These are phyloP conservation scores for Leguminivora glycinivorella DNA, from an alignment of 1,140 invertebrate species.

Conservation along the genomic window DNA sequence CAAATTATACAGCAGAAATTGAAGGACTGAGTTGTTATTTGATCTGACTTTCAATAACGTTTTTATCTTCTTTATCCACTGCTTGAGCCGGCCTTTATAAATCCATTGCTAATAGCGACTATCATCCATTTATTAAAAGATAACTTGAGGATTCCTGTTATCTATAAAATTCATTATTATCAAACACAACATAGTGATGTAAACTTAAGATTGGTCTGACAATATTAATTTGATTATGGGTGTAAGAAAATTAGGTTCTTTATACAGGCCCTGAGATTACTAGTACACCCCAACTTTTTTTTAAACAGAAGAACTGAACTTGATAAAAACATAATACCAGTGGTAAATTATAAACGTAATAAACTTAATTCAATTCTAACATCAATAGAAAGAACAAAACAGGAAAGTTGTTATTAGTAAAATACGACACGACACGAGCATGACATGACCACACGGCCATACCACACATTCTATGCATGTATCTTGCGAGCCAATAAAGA, in stretches of 20 bases:
- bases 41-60: no score
- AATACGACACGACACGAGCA: no score
- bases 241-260: no score
- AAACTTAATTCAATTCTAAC: neutral
- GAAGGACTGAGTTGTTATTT: no score
- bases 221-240: no score
- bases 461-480: neutral
- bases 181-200: no score
- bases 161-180: no score
- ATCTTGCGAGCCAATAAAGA: neutral
- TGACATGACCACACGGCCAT: neutral
- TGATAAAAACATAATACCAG: neutral
- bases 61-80: neutral
- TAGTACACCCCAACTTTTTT: no score
- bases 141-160: conserved; percentile 9
- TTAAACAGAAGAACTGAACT: no score
- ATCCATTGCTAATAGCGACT: neutral
- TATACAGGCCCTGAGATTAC: no score
- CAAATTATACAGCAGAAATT: no score
- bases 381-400: neutral
- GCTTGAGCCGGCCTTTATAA: neutral
- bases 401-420: conserved; percentile 11
- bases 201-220: no score
- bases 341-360: neutral
- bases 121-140: conserved; percentile 24